Base-by-base conservation (phyloP, 2,797 vertebrate species). In the Acanthiza pusilla region DNA sequence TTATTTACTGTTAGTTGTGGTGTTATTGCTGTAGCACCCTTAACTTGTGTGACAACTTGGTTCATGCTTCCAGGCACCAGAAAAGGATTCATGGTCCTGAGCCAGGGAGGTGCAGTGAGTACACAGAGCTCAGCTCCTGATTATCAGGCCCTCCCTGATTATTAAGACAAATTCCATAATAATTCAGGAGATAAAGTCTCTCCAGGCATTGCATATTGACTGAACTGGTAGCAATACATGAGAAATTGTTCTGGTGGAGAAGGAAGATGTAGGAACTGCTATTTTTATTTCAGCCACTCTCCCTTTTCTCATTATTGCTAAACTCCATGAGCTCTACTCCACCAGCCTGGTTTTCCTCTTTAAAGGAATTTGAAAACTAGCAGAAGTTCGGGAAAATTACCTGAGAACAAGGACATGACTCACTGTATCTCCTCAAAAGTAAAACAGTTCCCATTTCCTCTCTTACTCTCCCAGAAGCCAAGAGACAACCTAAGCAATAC, bases 51-150 rank as follows among this genome's bases (percentile, higher is more conserved):
- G 48, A 12, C 43, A 43, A 26, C 40, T 54, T 25, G 17, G 32
- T 21, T 61, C 3, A 9, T 38, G 17, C 18, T 76, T 34, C 81
- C 43, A 61, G 43, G 13, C 48, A 74, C 25, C 54, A 47, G 62
- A n/a, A 5, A 42, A 42, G 10, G 43, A 13, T 15, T 84, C 26
- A 30, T 19, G 40, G 21, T 47, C 50, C 45, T 2, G 8, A 75
- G 29, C 38, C 30, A 75, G 57, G 26, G 25, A 58, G 9, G 36
- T 1, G 0, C 12, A 43, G 25, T 4, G 2, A 32, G 36, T 3
- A 22, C 0, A 0, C 22, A 80, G 29, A 50, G 18, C 34, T 73
- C 71, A 48, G 71, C 65, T 82, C 50, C 79, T 50, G 29, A 42
- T 42, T 42, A 42, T 42, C 50, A 72, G 32, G 19, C 5, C 34